Percentiles rank a stretch among this genome's conserved stretches.
Evolutionary conservation across 1,140 invertebrate genomes (phyloP).

Genomic region (Microplitis demolitor): DNA sequence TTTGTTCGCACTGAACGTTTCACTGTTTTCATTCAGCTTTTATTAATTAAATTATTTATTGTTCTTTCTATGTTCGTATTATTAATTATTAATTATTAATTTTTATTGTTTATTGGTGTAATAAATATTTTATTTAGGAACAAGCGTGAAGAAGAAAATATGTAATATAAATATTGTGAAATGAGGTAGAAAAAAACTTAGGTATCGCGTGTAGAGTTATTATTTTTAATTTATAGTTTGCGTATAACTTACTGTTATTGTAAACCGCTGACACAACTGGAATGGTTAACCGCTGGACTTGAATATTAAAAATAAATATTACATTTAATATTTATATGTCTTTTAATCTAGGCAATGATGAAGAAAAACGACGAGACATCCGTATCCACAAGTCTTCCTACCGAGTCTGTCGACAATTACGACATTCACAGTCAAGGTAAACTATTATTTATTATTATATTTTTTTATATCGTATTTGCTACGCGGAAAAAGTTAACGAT

Average conservation of each 20-base stretch:
- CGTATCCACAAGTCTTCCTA: conserved; percentile 31
- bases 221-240: neutral
- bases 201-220: neutral
- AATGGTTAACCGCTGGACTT: neutral
- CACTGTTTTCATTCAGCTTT: neutral
- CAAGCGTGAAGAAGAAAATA: neutral
- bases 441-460: neutral
- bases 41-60: no score
- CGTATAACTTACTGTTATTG: neutral
- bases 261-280: neutral
- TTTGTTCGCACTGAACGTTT: neutral
- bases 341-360: conserved; percentile 44
- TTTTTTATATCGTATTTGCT: neutral
- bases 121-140: neutral
- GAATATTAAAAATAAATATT: neutral
- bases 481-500: neutral
- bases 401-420: conserved; percentile 50
- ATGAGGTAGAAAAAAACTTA: neutral
- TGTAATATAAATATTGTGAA: neutral
- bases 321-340: conserved; percentile 10
- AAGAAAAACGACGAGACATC: conserved; percentile 52
- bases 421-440: conserved; percentile 57
- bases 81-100: neutral
- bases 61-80: neutral
- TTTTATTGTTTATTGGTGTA: neutral